These are phyloP conservation scores for Saturnia pavonia DNA, from an alignment of 2,888 invertebrate species.

Conservation along the genomic window DNA sequence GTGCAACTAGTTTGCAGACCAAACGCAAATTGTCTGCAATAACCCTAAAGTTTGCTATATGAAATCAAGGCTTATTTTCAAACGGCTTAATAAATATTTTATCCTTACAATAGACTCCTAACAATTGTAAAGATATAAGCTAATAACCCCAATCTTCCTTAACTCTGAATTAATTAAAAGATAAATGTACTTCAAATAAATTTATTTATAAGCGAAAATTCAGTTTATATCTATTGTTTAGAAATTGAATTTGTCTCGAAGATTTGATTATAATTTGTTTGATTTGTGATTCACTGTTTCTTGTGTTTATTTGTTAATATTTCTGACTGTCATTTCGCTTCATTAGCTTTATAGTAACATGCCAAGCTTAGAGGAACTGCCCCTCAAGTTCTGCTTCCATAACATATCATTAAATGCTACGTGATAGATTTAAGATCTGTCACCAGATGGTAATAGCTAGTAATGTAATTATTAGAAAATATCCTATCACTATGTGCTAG, in stretches of 20 bases:
- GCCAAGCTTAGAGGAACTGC: neutral
- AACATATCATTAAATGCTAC: neutral
- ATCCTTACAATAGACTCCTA: slow-evolving; percentile 2
- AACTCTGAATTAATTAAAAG: slow-evolving; percentile 10
- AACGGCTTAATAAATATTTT: neutral
- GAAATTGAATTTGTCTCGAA: neutral
- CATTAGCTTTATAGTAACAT: neutral
- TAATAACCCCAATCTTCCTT: slow-evolving; percentile 4
- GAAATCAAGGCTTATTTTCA: neutral
- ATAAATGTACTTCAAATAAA: slow-evolving; percentile 3
- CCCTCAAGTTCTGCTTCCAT: neutral
- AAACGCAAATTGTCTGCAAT: too few species aligned
- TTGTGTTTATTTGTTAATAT: neutral
- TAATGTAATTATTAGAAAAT: neutral
- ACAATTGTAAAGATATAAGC: neutral
- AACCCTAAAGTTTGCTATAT: too few species aligned
- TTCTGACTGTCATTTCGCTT: neutral
- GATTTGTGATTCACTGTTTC: too few species aligned
- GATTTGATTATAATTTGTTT: neutral
- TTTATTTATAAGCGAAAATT: slow-evolving; percentile 4
- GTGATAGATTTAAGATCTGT: neutral
- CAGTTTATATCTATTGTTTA: neutral
- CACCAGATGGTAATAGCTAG: neutral
- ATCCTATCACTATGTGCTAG: neutral
- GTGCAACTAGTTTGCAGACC: too few species aligned